phyloP scores from a whole-genome alignment of 2,797 vertebrate genomes.

The Adelosebastes latens region DNA sequence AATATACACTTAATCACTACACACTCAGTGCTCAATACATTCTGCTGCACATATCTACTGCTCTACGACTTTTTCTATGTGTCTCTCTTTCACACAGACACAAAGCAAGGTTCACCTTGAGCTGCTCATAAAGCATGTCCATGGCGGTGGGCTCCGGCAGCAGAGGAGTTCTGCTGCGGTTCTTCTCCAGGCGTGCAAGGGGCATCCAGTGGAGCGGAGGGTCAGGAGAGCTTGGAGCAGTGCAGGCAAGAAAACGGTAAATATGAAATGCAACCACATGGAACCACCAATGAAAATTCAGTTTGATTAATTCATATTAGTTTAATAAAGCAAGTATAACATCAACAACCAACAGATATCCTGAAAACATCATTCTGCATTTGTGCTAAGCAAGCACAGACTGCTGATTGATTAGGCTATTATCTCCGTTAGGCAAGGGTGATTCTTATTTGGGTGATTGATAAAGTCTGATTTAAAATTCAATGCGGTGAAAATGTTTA shows the following conservation, averaged over 20 bases:
- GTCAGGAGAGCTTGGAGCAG: constrained; percentile 58
- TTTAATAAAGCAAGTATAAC: background rate
- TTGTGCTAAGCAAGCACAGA: background rate
- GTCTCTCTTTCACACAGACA: constrained; percentile 8
- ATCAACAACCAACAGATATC: background rate
- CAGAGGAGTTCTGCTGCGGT: constrained; percentile 75
- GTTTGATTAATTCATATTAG: background rate
- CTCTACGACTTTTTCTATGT: background rate
- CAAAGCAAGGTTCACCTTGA: constrained; percentile 71
- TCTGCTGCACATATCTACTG: background rate
- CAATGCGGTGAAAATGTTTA: background rate
- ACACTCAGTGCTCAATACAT: background rate
- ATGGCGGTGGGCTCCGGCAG: constrained; percentile 82
- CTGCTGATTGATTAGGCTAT: background rate
- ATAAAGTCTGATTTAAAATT: background rate
- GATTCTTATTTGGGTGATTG: background rate
- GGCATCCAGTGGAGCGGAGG: constrained; percentile 81
- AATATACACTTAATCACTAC: constrained; percentile 17
- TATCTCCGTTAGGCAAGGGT: background rate
- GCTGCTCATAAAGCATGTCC: constrained; percentile 79
- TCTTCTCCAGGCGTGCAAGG: constrained; percentile 77
- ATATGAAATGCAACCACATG: background rate
- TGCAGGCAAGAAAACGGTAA: background rate
- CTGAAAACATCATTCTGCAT: background rate
- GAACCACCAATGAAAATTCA: background rate